A percentile compares a stretch with the other conserved stretches of the same genome.
phyloP scores from a whole-genome alignment of 2,797 vertebrate species.

The Miichthys miiuy region DNA sequence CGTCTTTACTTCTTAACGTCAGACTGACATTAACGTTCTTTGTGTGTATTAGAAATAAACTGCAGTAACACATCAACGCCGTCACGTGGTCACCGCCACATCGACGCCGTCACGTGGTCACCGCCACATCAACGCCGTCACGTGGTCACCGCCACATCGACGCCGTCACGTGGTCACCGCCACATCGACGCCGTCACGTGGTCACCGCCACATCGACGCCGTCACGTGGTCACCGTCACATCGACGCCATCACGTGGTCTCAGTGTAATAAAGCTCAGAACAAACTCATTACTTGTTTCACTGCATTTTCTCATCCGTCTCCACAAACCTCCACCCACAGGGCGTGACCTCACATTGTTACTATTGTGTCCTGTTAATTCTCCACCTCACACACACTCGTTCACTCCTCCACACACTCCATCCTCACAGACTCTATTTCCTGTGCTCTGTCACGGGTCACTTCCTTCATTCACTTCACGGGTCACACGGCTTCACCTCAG shows the following conservation, averaged over 20 bases:
- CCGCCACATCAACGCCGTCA: too few species aligned
- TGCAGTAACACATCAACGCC: neutral
- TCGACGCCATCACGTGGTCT: too few species aligned
- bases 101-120: too few species aligned
- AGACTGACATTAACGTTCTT: too few species aligned
- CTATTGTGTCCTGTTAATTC: conserved; percentile 48
- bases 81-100: too few species aligned
- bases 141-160: too few species aligned
- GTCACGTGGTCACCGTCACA: too few species aligned
- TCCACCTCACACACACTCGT: neutral
- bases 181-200: too few species aligned
- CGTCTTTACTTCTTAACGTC: too few species aligned
- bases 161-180: too few species aligned
- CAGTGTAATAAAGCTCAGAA: conserved; percentile 19
- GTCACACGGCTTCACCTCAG: conserved; percentile 63
- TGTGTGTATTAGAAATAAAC: neutral
- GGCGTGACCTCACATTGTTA: conserved; percentile 43
- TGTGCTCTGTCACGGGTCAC: conserved; percentile 66
- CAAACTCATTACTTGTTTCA: conserved; percentile 46
- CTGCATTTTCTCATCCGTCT: conserved; percentile 15
- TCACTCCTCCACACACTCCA: conserved; percentile 19
- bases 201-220: too few species aligned
- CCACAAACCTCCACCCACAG: conserved; percentile 12
- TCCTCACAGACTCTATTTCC: conserved; percentile 68
- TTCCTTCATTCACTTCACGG: conserved; percentile 61